These are phyloP conservation scores for Drosophila sturtevanti DNA, from an alignment of 1,140 invertebrate genomes.

Conservation along the genomic window DNA sequence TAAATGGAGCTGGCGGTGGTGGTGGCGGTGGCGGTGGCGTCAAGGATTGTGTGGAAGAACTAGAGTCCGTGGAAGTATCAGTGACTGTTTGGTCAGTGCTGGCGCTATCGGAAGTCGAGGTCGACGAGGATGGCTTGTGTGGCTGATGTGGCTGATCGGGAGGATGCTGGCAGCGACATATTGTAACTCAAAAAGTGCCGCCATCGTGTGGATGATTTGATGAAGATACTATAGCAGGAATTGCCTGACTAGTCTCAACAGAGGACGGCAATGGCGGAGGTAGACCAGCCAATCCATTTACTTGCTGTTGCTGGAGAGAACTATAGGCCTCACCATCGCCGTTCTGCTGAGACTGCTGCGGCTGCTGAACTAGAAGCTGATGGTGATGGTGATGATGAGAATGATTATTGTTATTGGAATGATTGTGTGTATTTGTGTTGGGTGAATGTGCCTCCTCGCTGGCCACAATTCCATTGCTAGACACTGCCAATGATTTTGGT, in stretches of 20 bases:
- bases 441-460: slow-evolving; percentile 60
- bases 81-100: slow-evolving; percentile 44
- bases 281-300: slow-evolving; percentile 43
- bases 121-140: slow-evolving; percentile 78
- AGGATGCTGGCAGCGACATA: slow-evolving; percentile 82
- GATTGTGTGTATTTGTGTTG: slow-evolving; percentile 55
- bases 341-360: slow-evolving; percentile 53
- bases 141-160: slow-evolving; percentile 75
- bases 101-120: slow-evolving; percentile 58
- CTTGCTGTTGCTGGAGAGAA: slow-evolving; percentile 43
- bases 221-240: slow-evolving; percentile 39
- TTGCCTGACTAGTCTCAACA: slow-evolving; percentile 40
- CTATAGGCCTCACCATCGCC: slow-evolving; percentile 52
- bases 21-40: slow-evolving; percentile 54
- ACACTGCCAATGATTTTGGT: slow-evolving; percentile 70
- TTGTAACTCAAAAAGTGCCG: slow-evolving; percentile 82
- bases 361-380: slow-evolving; percentile 42
- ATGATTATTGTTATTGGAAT: slow-evolving; percentile 74
- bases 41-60: slow-evolving; percentile 49
- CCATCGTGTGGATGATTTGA: slow-evolving; percentile 72
- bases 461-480: slow-evolving; percentile 44
- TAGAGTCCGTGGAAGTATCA: slow-evolving; percentile 51
- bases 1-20: slow-evolving; percentile 42
- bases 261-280: slow-evolving; percentile 21
- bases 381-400: slow-evolving; percentile 59